These are phyloP conservation scores for Steatornis caripensis DNA, from an alignment of 2,113 vertebrate species.

Conservation along the genomic window DNA sequence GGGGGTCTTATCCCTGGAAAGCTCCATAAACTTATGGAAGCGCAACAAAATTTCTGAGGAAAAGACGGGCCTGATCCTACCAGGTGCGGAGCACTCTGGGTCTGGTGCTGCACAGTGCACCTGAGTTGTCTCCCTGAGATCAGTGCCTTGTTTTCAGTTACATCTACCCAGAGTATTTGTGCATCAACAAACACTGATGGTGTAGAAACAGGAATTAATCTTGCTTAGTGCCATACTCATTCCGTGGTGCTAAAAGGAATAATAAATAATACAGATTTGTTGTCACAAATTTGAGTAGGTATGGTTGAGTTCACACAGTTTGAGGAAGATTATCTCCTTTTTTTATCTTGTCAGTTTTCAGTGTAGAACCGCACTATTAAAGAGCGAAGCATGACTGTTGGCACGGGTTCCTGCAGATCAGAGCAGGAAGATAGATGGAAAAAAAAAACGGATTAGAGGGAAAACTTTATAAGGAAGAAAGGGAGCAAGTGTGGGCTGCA, in stretches of 20 bases:
- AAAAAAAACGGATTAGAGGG: background rate
- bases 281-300: slow-evolving; percentile 23
- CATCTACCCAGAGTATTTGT: background rate
- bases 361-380: background rate
- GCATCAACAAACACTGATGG: background rate
- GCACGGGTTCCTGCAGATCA: background rate
- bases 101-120: background rate
- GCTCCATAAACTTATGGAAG: background rate
- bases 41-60: background rate
- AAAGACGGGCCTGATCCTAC: background rate
- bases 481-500: slow-evolving; percentile 10
- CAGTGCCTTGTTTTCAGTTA: background rate
- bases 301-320: slow-evolving; percentile 35
- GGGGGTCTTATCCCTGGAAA: background rate
- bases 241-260: slow-evolving; percentile 12
- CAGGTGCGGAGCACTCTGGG: background rate
- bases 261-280: background rate
- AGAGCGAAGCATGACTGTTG: slow-evolving; percentile 47
- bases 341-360: background rate
- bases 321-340: slow-evolving; percentile 10
- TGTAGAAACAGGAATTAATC: background rate
- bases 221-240: background rate
- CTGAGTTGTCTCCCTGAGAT: background rate
- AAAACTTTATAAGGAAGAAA: background rate
- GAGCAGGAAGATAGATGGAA: background rate